Evolutionary conservation across 2,888 invertebrate genomes (phyloP).

Genomic region (Torymus aiolomorphi): DNA sequence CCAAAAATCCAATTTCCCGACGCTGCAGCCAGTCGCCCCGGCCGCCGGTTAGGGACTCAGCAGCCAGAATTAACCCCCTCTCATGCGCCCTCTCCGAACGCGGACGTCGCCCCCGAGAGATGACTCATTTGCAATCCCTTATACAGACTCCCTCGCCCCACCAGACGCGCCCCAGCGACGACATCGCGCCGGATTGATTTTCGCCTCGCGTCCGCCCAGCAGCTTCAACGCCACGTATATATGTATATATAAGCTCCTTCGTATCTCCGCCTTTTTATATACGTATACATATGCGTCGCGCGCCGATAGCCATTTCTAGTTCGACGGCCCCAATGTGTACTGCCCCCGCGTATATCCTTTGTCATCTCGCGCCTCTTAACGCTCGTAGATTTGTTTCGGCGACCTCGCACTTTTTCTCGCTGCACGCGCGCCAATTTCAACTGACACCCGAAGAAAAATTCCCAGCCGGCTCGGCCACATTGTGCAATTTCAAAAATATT

Average conservation of each 20-base stretch:
- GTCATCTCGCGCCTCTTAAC: too few relatives aligned
- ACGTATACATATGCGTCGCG: background rate
- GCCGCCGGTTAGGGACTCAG: slow-evolving; percentile 24
- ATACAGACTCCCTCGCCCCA: background rate
- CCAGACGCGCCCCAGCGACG: slow-evolving; percentile 22
- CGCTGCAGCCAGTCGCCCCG: background rate
- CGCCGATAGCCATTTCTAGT: too few relatives aligned
- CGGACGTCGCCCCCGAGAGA: background rate
- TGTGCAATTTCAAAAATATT: too few relatives aligned
- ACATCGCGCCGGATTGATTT: slow-evolving; percentile 40
- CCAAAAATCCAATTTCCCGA: slow-evolving; percentile 51
- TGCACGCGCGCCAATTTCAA: too few relatives aligned
- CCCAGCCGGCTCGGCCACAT: too few relatives aligned
- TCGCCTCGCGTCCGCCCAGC: background rate
- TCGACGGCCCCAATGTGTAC: too few relatives aligned
- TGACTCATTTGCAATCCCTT: slow-evolving; percentile 54
- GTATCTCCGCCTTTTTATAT: slow-evolving; percentile 10
- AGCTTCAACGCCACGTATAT: too few relatives aligned
- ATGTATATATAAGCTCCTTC: too few relatives aligned
- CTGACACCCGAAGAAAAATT: too few relatives aligned
- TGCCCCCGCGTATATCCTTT: too few relatives aligned
- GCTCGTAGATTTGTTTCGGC: too few relatives aligned
- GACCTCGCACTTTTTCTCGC: too few relatives aligned
- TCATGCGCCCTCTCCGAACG: background rate
- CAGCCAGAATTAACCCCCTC: slow-evolving; percentile 11